Evolutionary conservation across 2,797 vertebrate species (phyloP).

Genomic region (Melanotaenia parkinsoni): DNA sequence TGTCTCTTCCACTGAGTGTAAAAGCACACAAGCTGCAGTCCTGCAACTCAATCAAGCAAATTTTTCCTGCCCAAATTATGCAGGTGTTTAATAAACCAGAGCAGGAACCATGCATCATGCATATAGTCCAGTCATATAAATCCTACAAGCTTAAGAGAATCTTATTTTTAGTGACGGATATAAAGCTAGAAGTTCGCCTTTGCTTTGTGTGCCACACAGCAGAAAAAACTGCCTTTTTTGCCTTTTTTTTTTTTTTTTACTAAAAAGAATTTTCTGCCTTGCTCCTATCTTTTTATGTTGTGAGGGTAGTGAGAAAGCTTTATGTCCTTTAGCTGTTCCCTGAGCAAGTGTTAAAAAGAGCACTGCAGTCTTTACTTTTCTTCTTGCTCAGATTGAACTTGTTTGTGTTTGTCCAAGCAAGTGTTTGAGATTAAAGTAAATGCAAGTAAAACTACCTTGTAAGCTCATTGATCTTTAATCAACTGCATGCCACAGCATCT

Average conservation of each 20-base stretch:
- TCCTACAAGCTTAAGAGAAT: background rate
- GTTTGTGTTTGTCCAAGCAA: constrained; percentile 52
- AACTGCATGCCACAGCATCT: constrained; percentile 42
- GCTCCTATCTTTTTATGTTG: constrained; percentile 4
- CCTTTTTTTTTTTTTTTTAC: background rate
- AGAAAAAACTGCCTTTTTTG: background rate
- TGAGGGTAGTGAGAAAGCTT: constrained; percentile 7
- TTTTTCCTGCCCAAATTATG: constrained; percentile 24
- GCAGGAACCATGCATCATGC: constrained; percentile 6
- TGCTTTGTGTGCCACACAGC: background rate
- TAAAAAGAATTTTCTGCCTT: constrained; percentile 25
- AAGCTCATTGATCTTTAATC: constrained; percentile 59
- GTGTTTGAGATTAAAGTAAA: constrained; percentile 66
- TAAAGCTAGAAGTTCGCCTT: background rate
- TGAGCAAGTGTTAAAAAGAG: constrained; percentile 16
- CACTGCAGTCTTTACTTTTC: background rate
- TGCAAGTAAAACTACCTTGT: constrained; percentile 32
- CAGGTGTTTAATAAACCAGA: constrained; percentile 29
- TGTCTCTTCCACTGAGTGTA: constrained; percentile 8
- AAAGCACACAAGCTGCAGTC: constrained; percentile 14
- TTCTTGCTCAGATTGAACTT: constrained; percentile 55
- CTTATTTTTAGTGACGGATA: background rate
- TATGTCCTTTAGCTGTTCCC: constrained; percentile 17
- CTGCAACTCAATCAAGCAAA: constrained; percentile 20
- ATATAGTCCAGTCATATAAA: background rate